Percentiles rank a stretch among this genome's conserved stretches.
These are phyloP conservation scores for Procambarus virginalis DNA, from an alignment of 1,140 invertebrate genomes.

Conservation along the genomic window DNA sequence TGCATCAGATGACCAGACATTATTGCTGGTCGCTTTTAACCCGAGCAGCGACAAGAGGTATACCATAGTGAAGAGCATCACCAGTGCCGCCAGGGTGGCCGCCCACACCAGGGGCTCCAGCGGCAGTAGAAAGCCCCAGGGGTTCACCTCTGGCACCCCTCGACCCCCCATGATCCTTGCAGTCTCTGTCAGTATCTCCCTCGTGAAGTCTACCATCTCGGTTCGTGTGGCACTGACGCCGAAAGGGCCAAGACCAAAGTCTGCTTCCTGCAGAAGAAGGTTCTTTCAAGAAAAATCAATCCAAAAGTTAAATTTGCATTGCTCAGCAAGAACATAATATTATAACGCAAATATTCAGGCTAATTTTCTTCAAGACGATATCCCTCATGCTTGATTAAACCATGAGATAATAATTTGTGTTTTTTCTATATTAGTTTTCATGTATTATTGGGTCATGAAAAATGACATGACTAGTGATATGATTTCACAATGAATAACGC, in stretches of 20 bases:
- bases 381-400: too few relatives aligned
- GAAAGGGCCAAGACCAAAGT: neutral
- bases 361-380: too few relatives aligned
- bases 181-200: neutral
- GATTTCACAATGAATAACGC: too few relatives aligned
- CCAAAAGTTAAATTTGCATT: too few relatives aligned
- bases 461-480: too few relatives aligned
- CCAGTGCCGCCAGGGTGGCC: constrained; percentile 2
- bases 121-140: constrained; percentile 32
- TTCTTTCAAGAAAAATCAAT: neutral
- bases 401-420: too few relatives aligned
- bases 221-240: neutral
- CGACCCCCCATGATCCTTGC: constrained; percentile 15
- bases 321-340: too few relatives aligned
- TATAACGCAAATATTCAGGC: too few relatives aligned
- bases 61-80: neutral
- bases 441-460: too few relatives aligned
- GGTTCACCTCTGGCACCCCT: constrained; percentile 12
- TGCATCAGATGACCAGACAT: neutral
- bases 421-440: too few relatives aligned
- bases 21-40: neutral
- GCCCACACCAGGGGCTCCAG: constrained; percentile 9
- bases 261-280: neutral
- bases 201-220: neutral
- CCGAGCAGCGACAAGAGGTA: neutral